Percentiles rank a stretch among this genome's conserved stretches.
Evolutionary conservation across 2,888 invertebrate species (phyloP).

Genomic region (Fragum sueziense): DNA sequence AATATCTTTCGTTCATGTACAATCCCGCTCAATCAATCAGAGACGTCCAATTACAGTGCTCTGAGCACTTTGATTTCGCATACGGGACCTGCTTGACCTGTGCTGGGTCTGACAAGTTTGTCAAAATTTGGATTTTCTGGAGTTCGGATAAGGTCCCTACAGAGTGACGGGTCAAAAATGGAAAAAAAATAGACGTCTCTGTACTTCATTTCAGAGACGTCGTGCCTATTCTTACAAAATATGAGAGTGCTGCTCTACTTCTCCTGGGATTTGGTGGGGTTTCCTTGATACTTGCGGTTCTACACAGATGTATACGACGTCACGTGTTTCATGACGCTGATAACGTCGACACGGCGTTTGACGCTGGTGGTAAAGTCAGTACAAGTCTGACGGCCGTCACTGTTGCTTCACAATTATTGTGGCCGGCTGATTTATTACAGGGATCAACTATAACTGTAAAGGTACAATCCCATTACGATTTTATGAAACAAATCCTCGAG

Average conservation of each 20-base stretch:
- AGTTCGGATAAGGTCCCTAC: no score
- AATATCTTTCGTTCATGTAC: no score
- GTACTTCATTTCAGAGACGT: slow-evolving; percentile 6
- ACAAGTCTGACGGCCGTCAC: slow-evolving; percentile 67
- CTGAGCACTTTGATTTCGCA: background rate
- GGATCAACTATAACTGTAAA: slow-evolving; percentile 66
- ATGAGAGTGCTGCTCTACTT: slow-evolving; percentile 63
- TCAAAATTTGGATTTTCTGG: no score
- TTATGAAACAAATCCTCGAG: no score
- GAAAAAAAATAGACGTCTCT: no score
- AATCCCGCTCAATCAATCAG: background rate
- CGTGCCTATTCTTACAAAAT: slow-evolving; percentile 54
- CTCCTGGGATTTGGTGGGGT: slow-evolving; percentile 68
- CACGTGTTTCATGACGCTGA: slow-evolving; percentile 68
- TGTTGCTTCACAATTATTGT: slow-evolving; percentile 67
- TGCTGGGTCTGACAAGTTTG: no score
- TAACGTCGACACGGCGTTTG: slow-evolving; percentile 69
- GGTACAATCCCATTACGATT: no score
- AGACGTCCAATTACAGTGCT: background rate
- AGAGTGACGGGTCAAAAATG: no score
- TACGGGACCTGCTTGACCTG: no score
- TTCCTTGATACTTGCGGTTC: slow-evolving; percentile 64
- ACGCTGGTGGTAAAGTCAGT: slow-evolving; percentile 63
- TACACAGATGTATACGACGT: slow-evolving; percentile 64
- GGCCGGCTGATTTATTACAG: slow-evolving; percentile 69